phyloP scores from a whole-genome alignment of 2,888 invertebrate species.

The Belgica antarctica region DNA sequence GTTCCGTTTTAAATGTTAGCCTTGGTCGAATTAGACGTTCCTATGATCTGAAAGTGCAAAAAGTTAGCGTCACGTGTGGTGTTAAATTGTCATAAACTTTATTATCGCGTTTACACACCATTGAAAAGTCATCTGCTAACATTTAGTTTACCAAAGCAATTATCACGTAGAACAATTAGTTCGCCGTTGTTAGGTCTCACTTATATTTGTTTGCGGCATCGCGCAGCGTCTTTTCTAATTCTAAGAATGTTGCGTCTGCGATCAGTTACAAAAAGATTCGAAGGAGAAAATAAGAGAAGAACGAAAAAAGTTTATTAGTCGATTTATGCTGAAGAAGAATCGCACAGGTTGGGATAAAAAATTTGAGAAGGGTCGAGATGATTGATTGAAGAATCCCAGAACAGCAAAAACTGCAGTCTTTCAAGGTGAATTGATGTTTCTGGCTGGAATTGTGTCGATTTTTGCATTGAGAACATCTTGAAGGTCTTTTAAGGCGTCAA shows the following conservation, averaged over 20 bases:
- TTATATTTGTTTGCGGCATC: conserved; percentile 35
- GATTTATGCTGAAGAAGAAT: no score
- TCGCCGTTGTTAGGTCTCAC: conserved; percentile 1
- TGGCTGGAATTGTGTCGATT: no score
- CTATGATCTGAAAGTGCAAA: neutral
- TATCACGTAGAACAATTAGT: neutral
- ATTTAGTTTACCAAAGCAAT: neutral
- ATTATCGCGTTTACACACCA: conserved; percentile 37
- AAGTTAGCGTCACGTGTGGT: neutral
- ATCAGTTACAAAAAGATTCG: conserved; percentile 10
- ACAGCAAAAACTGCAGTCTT: no score
- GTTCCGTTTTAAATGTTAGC: no score
- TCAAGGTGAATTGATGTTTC: no score
- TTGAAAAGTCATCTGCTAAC: conserved; percentile 1
- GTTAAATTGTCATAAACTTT: conserved; percentile 34
- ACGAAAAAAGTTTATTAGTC: no score
- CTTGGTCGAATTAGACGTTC: neutral
- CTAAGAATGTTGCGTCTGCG: conserved; percentile 34
- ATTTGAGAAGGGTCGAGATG: no score
- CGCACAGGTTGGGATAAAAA: no score
- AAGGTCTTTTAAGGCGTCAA: no score
- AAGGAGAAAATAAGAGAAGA: conserved; percentile 5
- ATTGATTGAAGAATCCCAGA: no score
- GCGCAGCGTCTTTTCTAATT: conserved; percentile 36
- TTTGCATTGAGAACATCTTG: no score